phyloP scores from a whole-genome alignment of 2,888 invertebrate species.

The Nesidiocoris tenuis region DNA sequence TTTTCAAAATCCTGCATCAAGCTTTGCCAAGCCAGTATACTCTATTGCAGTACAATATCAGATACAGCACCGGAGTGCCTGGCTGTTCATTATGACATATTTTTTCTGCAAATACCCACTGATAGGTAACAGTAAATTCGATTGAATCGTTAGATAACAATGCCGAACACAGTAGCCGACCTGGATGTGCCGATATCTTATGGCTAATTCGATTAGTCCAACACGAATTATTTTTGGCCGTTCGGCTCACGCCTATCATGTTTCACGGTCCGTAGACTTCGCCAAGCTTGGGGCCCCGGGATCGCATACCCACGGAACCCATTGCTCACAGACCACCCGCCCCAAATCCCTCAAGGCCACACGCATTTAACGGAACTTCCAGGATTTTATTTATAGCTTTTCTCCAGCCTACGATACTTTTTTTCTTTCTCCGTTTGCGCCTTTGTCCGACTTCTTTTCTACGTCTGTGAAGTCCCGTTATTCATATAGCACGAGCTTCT shows the following conservation, averaged over 20 bases:
- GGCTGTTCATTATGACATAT: too few relatives aligned
- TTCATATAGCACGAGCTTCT: slow-evolving; percentile 33
- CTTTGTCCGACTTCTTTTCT: slow-evolving; percentile 24
- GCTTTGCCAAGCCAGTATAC: too few relatives aligned
- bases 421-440: slow-evolving; percentile 8
- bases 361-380: slow-evolving; percentile 35
- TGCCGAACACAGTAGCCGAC: not conserved
- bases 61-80: too few relatives aligned
- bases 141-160: too few relatives aligned
- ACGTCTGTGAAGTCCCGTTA: slow-evolving; percentile 10
- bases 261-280: not conserved
- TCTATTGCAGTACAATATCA: too few relatives aligned
- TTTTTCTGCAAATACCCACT: too few relatives aligned
- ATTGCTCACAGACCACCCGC: slow-evolving; percentile 10
- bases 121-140: too few relatives aligned
- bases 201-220: not conserved
- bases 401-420: slow-evolving; percentile 3
- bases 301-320: too few relatives aligned
- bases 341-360: slow-evolving; percentile 38
- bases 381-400: slow-evolving; percentile 25
- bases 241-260: not conserved
- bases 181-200: not conserved
- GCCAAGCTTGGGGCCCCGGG: too few relatives aligned
- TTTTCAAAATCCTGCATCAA: too few relatives aligned
- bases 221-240: not conserved